phyloP scores from a whole-genome alignment of 2,113 vertebrate genomes.

The Siniperca knerii region DNA sequence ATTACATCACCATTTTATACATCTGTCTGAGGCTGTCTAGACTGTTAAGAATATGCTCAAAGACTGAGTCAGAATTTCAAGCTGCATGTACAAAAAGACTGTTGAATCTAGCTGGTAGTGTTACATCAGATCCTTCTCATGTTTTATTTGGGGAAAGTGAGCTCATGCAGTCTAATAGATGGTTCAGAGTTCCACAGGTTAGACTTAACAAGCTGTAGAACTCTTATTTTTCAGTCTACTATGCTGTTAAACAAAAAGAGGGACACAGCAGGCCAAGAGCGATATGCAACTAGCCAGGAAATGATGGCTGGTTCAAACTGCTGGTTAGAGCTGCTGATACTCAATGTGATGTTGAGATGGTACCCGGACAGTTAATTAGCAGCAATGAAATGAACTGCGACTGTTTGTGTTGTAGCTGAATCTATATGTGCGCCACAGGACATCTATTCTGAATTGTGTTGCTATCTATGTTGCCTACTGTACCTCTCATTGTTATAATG shows the following conservation, averaged over 20 bases:
- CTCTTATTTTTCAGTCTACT: neutral
- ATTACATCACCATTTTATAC: constrained; percentile 13
- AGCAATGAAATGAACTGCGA: neutral
- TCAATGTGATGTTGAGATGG: neutral
- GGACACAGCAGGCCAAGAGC: neutral
- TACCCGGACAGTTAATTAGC: neutral
- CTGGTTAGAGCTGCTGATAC: neutral
- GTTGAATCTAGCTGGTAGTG: neutral
- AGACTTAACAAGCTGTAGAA: neutral
- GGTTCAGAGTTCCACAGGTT: constrained; percentile 19
- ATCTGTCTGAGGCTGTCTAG: neutral
- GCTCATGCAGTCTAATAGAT: neutral
- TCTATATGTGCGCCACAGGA: neutral
- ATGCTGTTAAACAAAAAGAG: neutral
- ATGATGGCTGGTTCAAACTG: neutral
- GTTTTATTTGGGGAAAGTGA: constrained; percentile 23
- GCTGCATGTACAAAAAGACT: neutral
- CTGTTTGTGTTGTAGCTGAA: neutral
- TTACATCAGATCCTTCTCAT: constrained; percentile 32
- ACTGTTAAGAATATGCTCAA: constrained; percentile 8
- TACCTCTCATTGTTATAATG: neutral
- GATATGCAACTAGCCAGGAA: constrained; percentile 30
- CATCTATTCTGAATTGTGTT: neutral
- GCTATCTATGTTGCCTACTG: neutral
- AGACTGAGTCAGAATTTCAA: neutral